phyloP scores from a whole-genome alignment of 2,113 vertebrate species.

The Spizaetus ornatus region DNA sequence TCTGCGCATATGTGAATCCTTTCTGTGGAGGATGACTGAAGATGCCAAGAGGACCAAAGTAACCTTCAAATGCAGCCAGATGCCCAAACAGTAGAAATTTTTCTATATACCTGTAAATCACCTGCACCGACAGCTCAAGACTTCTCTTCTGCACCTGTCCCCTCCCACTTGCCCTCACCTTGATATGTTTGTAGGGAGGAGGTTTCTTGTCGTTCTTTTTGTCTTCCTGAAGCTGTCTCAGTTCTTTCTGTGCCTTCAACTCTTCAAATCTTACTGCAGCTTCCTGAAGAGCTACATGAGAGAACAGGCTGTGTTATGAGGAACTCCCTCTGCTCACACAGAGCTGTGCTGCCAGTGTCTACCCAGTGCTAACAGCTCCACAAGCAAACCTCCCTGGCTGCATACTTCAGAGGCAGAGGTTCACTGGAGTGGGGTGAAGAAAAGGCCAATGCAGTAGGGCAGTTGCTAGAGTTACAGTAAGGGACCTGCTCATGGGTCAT shows the following conservation, averaged over 20 bases:
- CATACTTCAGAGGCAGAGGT: neutral
- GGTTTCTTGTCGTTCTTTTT: slow-evolving; percentile 94
- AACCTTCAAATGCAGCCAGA: neutral
- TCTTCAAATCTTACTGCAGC: slow-evolving; percentile 92
- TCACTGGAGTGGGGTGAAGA: neutral
- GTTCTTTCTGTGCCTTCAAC: slow-evolving; percentile 92
- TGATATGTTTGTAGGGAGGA: slow-evolving; percentile 95
- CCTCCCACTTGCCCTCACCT: slow-evolving; percentile 73
- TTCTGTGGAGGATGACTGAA: neutral
- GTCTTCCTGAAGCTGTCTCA: slow-evolving; percentile 95
- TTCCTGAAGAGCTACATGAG: slow-evolving; percentile 87
- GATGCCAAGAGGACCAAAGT: neutral
- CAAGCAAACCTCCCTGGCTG: neutral
- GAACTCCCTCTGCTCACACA: neutral
- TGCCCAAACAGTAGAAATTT: neutral
- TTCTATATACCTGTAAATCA: neutral
- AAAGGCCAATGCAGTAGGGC: neutral
- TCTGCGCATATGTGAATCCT: neutral
- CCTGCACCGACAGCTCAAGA: neutral
- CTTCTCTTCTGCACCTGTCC: neutral
- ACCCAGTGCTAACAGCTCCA: neutral
- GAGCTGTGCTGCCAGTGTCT: neutral
- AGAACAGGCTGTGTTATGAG: neutral
- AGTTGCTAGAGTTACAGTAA: neutral
- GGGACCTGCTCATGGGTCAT: neutral